A percentile compares a stretch with the other conserved stretches of the same genome.
phyloP scores from a whole-genome alignment of 2,113 vertebrate genomes.

The Platysteira castanea region DNA sequence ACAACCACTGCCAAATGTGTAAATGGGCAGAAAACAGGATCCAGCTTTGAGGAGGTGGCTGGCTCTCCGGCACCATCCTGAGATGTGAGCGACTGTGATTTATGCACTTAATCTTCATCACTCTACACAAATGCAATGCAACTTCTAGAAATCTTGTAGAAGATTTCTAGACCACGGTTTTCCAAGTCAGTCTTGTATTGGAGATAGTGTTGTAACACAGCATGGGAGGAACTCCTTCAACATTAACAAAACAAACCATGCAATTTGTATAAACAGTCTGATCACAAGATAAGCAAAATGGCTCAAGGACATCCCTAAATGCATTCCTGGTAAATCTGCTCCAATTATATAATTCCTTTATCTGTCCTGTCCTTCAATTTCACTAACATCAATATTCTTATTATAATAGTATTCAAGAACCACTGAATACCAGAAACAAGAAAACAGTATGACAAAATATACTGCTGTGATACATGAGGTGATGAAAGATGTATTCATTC shows the following conservation, averaged over 20 bases:
- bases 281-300: neutral
- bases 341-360: neutral
- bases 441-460: neutral
- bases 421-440: neutral
- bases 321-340: neutral
- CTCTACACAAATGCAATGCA: neutral
- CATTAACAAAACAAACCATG: neutral
- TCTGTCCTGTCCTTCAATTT: neutral
- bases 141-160: neutral
- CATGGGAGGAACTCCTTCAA: rapidly evolving
- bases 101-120: neutral
- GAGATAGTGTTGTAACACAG: neutral
- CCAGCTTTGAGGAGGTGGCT: neutral
- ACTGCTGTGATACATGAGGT: neutral
- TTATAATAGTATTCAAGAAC: neutral
- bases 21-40: neutral
- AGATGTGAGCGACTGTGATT: neutral
- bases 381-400: neutral
- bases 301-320: neutral
- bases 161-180: neutral
- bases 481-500: neutral
- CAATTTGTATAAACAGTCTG: neutral
- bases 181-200: neutral
- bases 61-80: rapidly evolving
- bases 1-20: neutral